A percentile compares a stretch with the other conserved stretches of the same genome.
These are phyloP conservation scores for Adela reaumurella DNA, from an alignment of 2,888 invertebrate species.

Conservation along the genomic window DNA sequence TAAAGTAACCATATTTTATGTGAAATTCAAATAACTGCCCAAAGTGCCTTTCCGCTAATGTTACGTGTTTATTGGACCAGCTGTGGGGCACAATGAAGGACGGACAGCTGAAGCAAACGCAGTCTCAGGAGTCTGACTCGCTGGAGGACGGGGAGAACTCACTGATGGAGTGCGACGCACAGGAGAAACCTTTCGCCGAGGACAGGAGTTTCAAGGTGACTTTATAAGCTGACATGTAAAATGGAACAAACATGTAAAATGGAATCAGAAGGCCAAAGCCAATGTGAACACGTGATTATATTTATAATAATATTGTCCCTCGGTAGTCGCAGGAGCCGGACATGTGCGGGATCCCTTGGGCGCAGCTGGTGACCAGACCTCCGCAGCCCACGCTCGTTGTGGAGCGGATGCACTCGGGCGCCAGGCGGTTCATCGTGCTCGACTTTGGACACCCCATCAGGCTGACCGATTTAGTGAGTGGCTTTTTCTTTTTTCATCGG, in stretches of 20 bases:
- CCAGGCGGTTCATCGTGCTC: constrained; percentile 84
- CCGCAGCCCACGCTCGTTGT: constrained; percentile 85
- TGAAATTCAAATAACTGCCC: too few species aligned
- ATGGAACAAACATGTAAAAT: too few species aligned
- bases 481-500: neutral
- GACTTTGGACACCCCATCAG: constrained; percentile 87
- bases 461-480: constrained; percentile 73
- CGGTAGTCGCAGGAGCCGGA: constrained; percentile 29
- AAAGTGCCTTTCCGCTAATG: too few species aligned
- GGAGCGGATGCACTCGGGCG: constrained; percentile 91
- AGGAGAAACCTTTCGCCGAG: constrained; percentile 39
- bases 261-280: too few species aligned
- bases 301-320: too few species aligned
- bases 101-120: constrained; percentile 34
- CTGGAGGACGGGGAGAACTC: constrained; percentile 39
- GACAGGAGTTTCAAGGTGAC: constrained; percentile 41
- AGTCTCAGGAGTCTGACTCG: constrained; percentile 39
- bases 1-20: too few species aligned
- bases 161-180: constrained; percentile 47
- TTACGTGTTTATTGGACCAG: too few species aligned
- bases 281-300: too few species aligned
- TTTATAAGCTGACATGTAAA: too few species aligned
- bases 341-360: constrained; percentile 62
- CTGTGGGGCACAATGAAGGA: constrained; percentile 43
- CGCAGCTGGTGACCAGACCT: constrained; percentile 72